Conservation (phyloP, 1,140 invertebrate genomes). For the Propsilocerus akamusi region DNA sequence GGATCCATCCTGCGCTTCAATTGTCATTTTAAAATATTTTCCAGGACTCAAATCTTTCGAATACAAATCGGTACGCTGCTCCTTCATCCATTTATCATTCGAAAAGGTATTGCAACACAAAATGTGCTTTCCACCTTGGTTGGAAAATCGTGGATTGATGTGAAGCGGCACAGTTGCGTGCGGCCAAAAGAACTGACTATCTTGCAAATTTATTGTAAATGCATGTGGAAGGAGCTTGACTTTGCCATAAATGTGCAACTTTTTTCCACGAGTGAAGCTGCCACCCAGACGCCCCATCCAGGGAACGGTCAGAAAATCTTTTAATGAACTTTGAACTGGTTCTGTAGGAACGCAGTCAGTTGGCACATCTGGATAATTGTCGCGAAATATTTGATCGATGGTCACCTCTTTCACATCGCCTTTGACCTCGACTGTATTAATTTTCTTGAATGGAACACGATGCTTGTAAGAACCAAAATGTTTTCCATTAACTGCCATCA, state of each 20-base stretch:
- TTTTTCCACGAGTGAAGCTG: slow-evolving; percentile 26
- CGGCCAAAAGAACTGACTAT: slow-evolving; percentile 36
- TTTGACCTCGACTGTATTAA: slow-evolving; percentile 33
- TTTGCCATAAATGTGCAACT: slow-evolving; percentile 33
- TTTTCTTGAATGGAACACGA: slow-evolving; percentile 32
- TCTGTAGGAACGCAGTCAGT: slow-evolving; percentile 15
- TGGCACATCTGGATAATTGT: slow-evolving; percentile 29
- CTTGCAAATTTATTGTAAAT: slow-evolving; percentile 49
- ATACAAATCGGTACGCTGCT: slow-evolving; percentile 25
- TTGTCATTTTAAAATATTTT: slow-evolving; percentile 21
- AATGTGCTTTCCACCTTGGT: slow-evolving; percentile 17
- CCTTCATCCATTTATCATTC: slow-evolving; percentile 25
- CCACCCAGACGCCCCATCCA: slow-evolving; percentile 24
- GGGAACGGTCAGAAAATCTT: slow-evolving; percentile 28
- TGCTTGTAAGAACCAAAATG: slow-evolving; percentile 51
- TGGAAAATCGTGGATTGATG: slow-evolving; percentile 40
- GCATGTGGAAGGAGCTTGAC: slow-evolving; percentile 41
- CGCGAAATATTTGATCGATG: slow-evolving; percentile 22
- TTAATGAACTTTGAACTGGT: no score
- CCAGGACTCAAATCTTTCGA: slow-evolving; percentile 26
- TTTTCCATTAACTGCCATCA: slow-evolving; percentile 47
- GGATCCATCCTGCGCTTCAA: slow-evolving; percentile 16
- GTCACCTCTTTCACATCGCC: slow-evolving; percentile 33
- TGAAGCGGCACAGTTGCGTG: slow-evolving; percentile 40
- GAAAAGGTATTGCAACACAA: slow-evolving; percentile 30